Evolutionary conservation across 2,113 vertebrate species (phyloP), one percentile per base, ranked within the genome.

Genomic region (Eubucco bourcierii): DNA sequence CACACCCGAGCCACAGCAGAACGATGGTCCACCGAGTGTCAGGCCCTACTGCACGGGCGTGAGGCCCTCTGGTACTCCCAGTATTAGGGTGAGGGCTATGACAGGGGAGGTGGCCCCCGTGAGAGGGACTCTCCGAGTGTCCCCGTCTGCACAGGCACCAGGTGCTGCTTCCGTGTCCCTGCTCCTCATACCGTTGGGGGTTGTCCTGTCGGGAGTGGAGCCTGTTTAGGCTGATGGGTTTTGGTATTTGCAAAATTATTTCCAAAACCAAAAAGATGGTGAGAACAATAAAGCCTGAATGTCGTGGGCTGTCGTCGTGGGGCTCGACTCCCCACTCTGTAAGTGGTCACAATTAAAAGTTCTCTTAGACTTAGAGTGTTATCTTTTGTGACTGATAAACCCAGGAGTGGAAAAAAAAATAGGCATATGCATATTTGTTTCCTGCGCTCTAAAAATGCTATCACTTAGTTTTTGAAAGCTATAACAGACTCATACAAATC

Each of bases 401-500:
- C 50, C 76, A 67, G 58, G 85, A 94, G 91, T 10, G 84, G 77
- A 81, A 89, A 94, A 46, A 94, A 93, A 90, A 66, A 39, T 11
- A 11, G 12, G 2, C 10, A 20, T n/a, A 6, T 20, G 31, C 12
- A 2, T 86, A 15, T 31, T 61, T 82, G 65, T 31, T 53, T 23
- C 31, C 23, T 33, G 58, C 1, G 14, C 63, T 92, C 89, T 83
- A 61, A 83, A 93, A 85, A 75, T 0, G 31, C 44, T 90, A 19
- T 91, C 79, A 7, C 75, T 89, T 93, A 58, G 44, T 90, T 93
- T 92, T 91, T 80, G 33, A 79, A 76, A 82, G 64, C 83, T 17
- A 29, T 92, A 90, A 58, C 86, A 95, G 88, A 95, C 91, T 95
- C 87, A 87, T 78, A 80, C 52, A 90, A 90, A 86, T 93, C 92